Evolutionary conservation across 2,797 vertebrate species (phyloP), one percentile per base, ranked within the genome.

Genomic region (Lepilemur ruficaudatus): DNA sequence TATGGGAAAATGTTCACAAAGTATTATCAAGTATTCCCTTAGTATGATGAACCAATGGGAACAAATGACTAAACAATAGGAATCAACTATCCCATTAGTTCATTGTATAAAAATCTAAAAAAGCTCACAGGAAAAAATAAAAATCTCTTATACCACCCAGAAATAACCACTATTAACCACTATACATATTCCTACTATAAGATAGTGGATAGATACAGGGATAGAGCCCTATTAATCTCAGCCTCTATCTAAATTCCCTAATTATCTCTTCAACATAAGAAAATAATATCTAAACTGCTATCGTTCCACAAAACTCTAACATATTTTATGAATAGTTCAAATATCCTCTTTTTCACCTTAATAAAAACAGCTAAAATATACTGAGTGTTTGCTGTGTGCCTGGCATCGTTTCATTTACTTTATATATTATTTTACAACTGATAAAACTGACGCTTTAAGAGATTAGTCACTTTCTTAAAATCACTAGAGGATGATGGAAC

Each of bases 331-430:
- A 50, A 70, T 30, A 82, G 55, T 91, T 84, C 41, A 79, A 83
- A 88, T 75, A 50, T 14, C 52, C 46, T 50, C 69, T 94, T 30
- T 41, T 72, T 70, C 38, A 81, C 14, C 22, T 88, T 88, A 89
- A 85, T 69, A 38, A 73, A 81, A 93, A 81, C 10, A 92, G 57
- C 50, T 76, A 67, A 91, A 92, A 90, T 69, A 65, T 61, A 81
- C 30, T 50, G n/a, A 79, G 32, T 70, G 11, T 57, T 83, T 72
- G 41, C 2, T 28, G 13, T 30, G n/a, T 48, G 41, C 28, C 63
- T 67, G 23, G 5, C 52, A n/a, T 8, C 70, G 15, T 43, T 75
- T 13, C 65, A 67, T 12, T 79, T 52, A 61, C 22, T 84, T 59
- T 81, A 61, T 63, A 43, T 65, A 38, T 80, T 78, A 25, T 81